Percentiles rank a stretch among this genome's conserved stretches.
Conservation (phyloP, 2,888 invertebrate species). For the Halocaridina rubra region DNA sequence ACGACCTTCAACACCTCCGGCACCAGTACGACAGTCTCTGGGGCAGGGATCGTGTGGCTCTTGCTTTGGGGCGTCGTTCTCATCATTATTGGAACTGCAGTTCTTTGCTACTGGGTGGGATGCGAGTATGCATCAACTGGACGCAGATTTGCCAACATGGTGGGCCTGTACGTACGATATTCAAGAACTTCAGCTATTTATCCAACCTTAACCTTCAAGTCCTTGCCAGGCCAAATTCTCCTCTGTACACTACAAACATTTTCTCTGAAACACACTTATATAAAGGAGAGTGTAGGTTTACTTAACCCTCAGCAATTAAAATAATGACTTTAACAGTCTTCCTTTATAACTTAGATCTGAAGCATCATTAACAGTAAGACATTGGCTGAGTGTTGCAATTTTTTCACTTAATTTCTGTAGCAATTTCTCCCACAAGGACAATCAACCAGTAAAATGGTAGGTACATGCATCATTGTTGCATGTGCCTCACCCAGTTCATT, state of each 20-base stretch:
- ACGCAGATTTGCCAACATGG: slow-evolving; percentile 21
- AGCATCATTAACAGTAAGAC: too few relatives aligned
- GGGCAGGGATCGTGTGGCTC: slow-evolving; percentile 56
- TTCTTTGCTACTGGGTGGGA: slow-evolving; percentile 63
- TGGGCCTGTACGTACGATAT: slow-evolving; percentile 44
- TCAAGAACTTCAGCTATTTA: not conserved
- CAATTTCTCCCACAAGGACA: not conserved
- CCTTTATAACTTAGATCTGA: too few relatives aligned
- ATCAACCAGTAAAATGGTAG: not conserved
- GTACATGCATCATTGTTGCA: slow-evolving; percentile 37
- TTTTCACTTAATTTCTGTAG: too few relatives aligned
- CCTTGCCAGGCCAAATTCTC: not conserved
- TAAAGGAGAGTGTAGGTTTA: too few relatives aligned
- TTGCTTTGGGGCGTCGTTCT: slow-evolving; percentile 58
- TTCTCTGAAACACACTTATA: not conserved
- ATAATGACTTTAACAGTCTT: too few relatives aligned
- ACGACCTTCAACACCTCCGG: slow-evolving; percentile 32
- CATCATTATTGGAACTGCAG: slow-evolving; percentile 48
- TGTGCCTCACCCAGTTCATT: slow-evolving; percentile 22
- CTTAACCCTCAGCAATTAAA: too few relatives aligned
- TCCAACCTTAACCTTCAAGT: not conserved
- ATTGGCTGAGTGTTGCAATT: too few relatives aligned
- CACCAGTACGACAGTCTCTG: slow-evolving; percentile 50
- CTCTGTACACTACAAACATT: not conserved
- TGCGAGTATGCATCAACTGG: slow-evolving; percentile 58